phyloP scores from a whole-genome alignment of 1,140 invertebrate genomes.

The Meloidogyne chitwoodi region DNA sequence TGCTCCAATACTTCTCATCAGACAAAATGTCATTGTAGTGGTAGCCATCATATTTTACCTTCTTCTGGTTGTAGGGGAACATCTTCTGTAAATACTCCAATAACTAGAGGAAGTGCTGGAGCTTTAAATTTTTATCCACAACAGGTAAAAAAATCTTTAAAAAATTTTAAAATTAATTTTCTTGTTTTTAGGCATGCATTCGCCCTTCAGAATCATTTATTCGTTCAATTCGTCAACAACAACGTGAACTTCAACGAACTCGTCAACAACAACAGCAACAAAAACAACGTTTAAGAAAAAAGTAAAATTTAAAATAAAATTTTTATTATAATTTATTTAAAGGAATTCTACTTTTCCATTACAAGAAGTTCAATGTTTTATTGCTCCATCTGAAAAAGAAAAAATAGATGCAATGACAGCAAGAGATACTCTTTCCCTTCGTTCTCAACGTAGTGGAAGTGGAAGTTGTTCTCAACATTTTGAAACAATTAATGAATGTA shows the following conservation, averaged over 20 bases:
- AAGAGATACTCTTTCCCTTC: conserved; percentile 7
- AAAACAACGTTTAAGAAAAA: background rate
- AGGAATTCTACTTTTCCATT: conserved; percentile 10
- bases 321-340: background rate
- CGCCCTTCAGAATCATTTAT: conserved; percentile 12
- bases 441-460: conserved; percentile 20
- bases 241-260: conserved; percentile 1
- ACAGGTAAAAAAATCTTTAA: background rate
- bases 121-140: conserved; percentile 1
- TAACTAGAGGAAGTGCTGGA: background rate
- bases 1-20: background rate
- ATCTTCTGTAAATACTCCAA: background rate
- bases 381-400: conserved; percentile 18
- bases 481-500: background rate
- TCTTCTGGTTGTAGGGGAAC: background rate
- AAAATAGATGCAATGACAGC: conserved; percentile 22
- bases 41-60: background rate
- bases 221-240: conserved; percentile 8
- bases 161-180: too few species aligned
- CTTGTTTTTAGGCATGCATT: background rate
- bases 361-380: conserved; percentile 33
- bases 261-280: background rate
- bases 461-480: conserved; percentile 5
- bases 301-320: background rate
- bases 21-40: background rate